A percentile compares a stretch with the other conserved stretches of the same genome.
phyloP scores from a whole-genome alignment of 2,888 invertebrate species.

The Cyclophora punctaria region DNA sequence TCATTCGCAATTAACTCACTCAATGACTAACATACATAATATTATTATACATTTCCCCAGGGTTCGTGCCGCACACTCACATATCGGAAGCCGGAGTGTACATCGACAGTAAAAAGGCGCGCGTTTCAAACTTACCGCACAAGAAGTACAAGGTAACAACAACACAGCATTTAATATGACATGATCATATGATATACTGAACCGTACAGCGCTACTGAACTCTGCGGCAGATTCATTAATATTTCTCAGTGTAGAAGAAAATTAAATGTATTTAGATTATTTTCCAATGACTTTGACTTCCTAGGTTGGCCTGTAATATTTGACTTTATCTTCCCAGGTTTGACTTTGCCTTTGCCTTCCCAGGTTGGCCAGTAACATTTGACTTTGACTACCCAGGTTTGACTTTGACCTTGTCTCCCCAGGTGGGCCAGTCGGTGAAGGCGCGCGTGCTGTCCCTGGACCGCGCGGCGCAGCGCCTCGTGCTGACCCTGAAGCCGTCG shows the following conservation, averaged over 20 bases:
- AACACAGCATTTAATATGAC: background rate
- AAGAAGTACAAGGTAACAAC: constrained; percentile 65
- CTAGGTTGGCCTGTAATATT: too few relatives aligned
- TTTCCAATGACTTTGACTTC: background rate
- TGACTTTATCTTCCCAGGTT: too few relatives aligned
- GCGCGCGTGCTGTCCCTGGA: constrained; percentile 76
- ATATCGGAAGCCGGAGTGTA: constrained; percentile 66
- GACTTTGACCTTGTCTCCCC: background rate
- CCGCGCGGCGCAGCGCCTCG: constrained; percentile 52
- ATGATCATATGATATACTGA: too few relatives aligned
- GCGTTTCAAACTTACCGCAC: constrained; percentile 55
- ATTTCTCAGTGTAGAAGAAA: background rate
- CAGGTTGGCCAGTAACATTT: too few relatives aligned
- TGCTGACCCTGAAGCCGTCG: constrained; percentile 79
- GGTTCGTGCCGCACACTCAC: constrained; percentile 75
- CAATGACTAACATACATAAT: background rate
- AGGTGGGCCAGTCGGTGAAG: constrained; percentile 71
- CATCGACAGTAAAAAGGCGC: constrained; percentile 47
- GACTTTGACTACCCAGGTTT: too few relatives aligned
- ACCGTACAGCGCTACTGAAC: too few relatives aligned
- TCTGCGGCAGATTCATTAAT: too few relatives aligned
- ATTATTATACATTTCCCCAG: constrained; percentile 30
- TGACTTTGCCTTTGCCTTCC: too few relatives aligned
- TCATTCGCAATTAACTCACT: too few relatives aligned
- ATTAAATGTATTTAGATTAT: background rate